These are phyloP conservation scores for Meliscaeva auricollis DNA, from an alignment of 2,888 invertebrate genomes.

Conservation along the genomic window DNA sequence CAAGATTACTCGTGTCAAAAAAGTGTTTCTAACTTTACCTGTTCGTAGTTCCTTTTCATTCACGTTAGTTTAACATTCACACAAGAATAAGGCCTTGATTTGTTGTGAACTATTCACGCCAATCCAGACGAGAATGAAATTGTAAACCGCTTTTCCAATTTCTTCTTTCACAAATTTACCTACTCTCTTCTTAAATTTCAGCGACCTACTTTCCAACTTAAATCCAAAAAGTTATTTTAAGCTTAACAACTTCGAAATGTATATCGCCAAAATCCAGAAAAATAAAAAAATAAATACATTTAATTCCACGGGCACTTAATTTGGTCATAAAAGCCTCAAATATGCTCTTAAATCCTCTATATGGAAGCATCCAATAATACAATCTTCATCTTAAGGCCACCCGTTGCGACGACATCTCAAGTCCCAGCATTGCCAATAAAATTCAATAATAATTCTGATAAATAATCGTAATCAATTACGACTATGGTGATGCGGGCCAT, in stretches of 20 bases:
- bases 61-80: too few relatives aligned
- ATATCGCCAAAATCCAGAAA: conserved; percentile 5
- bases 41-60: too few relatives aligned
- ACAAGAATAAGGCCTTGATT: too few relatives aligned
- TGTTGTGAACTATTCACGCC: too few relatives aligned
- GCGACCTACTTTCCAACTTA: conserved; percentile 6
- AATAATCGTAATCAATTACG: conserved; percentile 70
- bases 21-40: too few relatives aligned
- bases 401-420: conserved; percentile 65
- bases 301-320: conserved; percentile 19
- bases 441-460: conserved; percentile 75
- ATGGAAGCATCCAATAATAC: not conserved
- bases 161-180: conserved; percentile 35
- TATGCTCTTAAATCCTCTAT: conserved; percentile 25
- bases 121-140: too few relatives aligned
- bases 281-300: too few relatives aligned
- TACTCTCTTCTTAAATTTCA: conserved; percentile 43
- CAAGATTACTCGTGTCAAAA: too few relatives aligned
- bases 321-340: conserved; percentile 28
- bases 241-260: not conserved
- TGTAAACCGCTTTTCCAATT: too few relatives aligned
- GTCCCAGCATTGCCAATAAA: conserved; percentile 52
- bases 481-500: conserved; percentile 54
- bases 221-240: not conserved
- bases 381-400: conserved; percentile 45